Evolutionary conservation across 2,113 vertebrate genomes (phyloP).

Genomic region (Planiliza haematocheilus): DNA sequence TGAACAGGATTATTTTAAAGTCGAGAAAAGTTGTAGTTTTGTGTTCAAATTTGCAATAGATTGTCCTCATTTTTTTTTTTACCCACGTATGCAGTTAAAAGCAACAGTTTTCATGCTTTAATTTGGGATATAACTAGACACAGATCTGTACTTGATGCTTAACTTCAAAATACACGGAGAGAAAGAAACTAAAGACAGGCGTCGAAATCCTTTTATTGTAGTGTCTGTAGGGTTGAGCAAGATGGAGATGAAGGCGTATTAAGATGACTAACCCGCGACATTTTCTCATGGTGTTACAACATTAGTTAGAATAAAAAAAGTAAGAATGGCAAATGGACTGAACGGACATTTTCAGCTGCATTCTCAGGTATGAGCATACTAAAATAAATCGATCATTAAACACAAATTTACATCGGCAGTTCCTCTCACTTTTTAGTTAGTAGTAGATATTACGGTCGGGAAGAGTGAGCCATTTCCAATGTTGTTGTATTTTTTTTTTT

Average conservation of each 20-base stretch:
- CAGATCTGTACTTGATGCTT: no score
- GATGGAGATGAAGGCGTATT: not conserved
- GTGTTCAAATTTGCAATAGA: not conserved
- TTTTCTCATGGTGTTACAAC: no score
- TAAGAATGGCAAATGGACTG: not conserved
- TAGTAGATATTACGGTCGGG: not conserved
- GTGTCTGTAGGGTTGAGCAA: not conserved
- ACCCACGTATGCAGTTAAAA: slow-evolving; percentile 9
- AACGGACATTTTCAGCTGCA: no score
- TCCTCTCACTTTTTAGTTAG: slow-evolving; percentile 20
- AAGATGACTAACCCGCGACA: not conserved
- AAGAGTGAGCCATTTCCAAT: not conserved
- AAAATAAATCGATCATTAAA: not conserved
- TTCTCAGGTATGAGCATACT: no score
- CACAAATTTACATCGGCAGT: not conserved
- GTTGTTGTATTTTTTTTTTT: not conserved
- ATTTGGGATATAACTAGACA: slow-evolving; percentile 33
- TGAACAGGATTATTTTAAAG: not conserved
- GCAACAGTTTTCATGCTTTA: slow-evolving; percentile 22
- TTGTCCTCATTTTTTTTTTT: slow-evolving; percentile 23
- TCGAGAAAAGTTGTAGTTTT: slow-evolving; percentile 1
- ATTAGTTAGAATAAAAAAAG: not conserved
- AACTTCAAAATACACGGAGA: no score
- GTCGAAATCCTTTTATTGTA: slow-evolving; percentile 5
- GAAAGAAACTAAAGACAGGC: not conserved